Conservation (phyloP, 2,888 invertebrate species). For the Aleiodes leptofemur region DNA sequence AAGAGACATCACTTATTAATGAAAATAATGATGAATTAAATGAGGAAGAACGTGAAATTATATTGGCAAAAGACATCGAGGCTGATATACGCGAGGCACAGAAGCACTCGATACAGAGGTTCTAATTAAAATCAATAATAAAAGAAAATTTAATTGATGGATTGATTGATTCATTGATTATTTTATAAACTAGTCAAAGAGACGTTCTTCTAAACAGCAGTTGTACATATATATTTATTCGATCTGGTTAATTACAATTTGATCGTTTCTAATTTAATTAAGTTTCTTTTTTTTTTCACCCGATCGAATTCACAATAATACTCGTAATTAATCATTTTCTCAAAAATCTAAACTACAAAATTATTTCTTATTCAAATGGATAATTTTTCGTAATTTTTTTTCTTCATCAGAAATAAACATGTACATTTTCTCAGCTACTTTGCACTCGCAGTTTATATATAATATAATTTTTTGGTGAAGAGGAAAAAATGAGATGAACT, state of each 20-base stretch:
- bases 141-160: neutral
- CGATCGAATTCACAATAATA: conserved; percentile 36
- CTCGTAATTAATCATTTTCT: conserved; percentile 33
- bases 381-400: neutral
- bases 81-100: conserved; percentile 55
- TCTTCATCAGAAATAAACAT: conserved; percentile 6
- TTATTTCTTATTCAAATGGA: neutral
- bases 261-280: conserved; percentile 39
- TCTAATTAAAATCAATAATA: conserved; percentile 28
- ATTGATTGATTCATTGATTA: neutral
- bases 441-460: conserved; percentile 15
- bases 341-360: neutral
- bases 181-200: conserved; percentile 47
- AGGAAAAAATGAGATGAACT: neutral
- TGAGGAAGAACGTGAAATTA: conserved; percentile 59
- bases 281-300: conserved; percentile 16
- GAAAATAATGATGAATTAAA: conserved; percentile 58
- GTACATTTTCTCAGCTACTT: conserved; percentile 3
- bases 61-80: conserved; percentile 67
- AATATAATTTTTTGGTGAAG: too few relatives aligned
- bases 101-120: conserved; percentile 44
- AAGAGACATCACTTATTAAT: conserved; percentile 70
- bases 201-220: conserved; percentile 53
- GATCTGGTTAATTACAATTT: conserved; percentile 52
- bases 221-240: conserved; percentile 58